These are phyloP conservation scores for Orius laevigatus DNA, from an alignment of 1,140 invertebrate genomes.

Conservation along the genomic window DNA sequence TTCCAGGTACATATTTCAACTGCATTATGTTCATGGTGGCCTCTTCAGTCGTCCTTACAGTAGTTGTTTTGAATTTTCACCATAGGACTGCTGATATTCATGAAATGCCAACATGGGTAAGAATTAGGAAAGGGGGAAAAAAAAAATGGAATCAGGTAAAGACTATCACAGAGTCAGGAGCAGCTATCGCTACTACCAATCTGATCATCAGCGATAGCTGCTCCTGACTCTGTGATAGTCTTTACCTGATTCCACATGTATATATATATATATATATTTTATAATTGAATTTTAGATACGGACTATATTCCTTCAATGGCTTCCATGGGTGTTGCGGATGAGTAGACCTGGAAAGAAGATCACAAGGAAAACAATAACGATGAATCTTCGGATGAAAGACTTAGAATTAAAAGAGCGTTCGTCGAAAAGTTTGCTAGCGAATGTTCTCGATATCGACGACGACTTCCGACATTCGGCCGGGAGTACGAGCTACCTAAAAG, in stretches of 20 bases:
- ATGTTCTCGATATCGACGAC: constrained; percentile 87
- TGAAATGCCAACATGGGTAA: constrained; percentile 92
- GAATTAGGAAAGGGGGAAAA: too few species aligned
- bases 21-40: constrained; percentile 99
- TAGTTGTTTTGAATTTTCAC: constrained; percentile 96
- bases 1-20: constrained; percentile 96
- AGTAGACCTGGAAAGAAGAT: constrained; percentile 86
- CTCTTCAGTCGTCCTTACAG: constrained; percentile 92
- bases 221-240: too few species aligned
- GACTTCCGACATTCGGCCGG: constrained; percentile 54
- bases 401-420: constrained; percentile 81
- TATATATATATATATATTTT: background rate
- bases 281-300: constrained; percentile 51
- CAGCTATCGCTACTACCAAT: too few species aligned
- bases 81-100: constrained; percentile 93
- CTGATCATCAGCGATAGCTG: too few species aligned
- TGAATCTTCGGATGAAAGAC: constrained; percentile 76
- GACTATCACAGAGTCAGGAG: too few species aligned
- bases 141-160: background rate
- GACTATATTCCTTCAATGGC: constrained; percentile 85
- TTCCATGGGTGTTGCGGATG: constrained; percentile 90
- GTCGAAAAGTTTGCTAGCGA: constrained; percentile 82
- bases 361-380: constrained; percentile 73
- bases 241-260: background rate
- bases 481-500: constrained; percentile 22